Conservation (phyloP, 2,113 vertebrate species). For the Ardeotis arabs region DNA sequence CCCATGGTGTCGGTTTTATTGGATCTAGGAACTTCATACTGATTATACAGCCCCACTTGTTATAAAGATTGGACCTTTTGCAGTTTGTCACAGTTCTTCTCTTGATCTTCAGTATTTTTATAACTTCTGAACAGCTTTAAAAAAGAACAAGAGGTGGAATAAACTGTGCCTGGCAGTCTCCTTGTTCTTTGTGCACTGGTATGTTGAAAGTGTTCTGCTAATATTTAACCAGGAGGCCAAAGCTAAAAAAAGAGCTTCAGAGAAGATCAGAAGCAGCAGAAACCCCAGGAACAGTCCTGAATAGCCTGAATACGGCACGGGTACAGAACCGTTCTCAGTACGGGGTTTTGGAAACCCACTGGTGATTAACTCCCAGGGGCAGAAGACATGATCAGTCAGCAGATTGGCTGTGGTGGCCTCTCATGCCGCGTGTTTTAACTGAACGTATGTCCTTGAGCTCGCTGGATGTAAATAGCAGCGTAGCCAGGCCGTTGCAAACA, state of each 20-base stretch:
- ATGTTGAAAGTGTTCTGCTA: neutral
- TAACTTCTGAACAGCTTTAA: constrained; percentile 2
- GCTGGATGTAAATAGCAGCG: neutral
- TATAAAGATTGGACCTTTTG: neutral
- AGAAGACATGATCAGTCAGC: neutral
- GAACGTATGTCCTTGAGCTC: neutral
- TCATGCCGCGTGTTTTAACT: neutral
- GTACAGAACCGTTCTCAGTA: neutral
- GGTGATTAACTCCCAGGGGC: neutral
- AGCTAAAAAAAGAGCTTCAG: neutral
- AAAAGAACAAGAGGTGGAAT: neutral
- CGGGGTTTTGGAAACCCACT: neutral
- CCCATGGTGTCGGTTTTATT: rapidly evolving
- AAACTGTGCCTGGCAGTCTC: neutral
- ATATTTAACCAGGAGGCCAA: constrained; percentile 18
- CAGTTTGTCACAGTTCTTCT: neutral
- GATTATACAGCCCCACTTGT: neutral
- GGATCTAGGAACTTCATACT: neutral
- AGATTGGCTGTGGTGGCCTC: neutral
- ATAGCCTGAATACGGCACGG: neutral
- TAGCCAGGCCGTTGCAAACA: neutral
- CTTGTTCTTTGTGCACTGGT: neutral
- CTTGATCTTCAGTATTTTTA: neutral
- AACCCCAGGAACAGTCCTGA: neutral
- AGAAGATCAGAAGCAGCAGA: neutral